These are phyloP conservation scores for Rynchops niger DNA, from an alignment of 2,113 vertebrate genomes.

Conservation along the genomic window DNA sequence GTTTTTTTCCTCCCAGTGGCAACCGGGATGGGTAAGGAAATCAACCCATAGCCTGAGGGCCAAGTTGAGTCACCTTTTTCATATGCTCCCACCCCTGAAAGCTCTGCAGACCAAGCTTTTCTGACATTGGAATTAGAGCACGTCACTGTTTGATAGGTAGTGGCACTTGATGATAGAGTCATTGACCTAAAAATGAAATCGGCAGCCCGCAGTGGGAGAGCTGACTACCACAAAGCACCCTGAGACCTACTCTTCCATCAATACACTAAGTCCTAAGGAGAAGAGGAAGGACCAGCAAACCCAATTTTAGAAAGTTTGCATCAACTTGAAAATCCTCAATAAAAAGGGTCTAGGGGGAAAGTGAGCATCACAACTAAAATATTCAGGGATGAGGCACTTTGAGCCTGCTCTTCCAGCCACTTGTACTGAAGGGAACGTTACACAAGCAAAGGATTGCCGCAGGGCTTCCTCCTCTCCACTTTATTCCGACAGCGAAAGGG, in stretches of 20 bases:
- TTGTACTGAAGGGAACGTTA: neutral
- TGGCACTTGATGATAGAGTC: neutral
- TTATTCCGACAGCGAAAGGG: neutral
- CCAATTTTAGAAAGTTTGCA: neutral
- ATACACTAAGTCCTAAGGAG: neutral
- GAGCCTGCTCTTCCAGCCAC: neutral
- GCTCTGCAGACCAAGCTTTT: neutral
- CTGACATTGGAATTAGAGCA: neutral
- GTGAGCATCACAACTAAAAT: neutral
- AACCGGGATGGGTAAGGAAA: neutral
- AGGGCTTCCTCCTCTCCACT: neutral
- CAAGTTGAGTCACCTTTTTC: constrained; percentile 5
- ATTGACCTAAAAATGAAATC: neutral
- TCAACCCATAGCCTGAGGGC: neutral
- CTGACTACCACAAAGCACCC: neutral
- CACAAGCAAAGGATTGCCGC: neutral
- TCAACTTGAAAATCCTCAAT: neutral
- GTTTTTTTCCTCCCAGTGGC: neutral
- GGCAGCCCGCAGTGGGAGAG: neutral
- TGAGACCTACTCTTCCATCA: neutral
- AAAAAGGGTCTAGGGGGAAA: neutral
- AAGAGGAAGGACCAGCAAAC: neutral
- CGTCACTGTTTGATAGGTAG: neutral
- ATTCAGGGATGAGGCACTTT: neutral
- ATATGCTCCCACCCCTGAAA: neutral